A percentile compares a stretch with the other conserved stretches of the same genome.
Evolutionary conservation across 2,113 vertebrate species (phyloP).

Genomic region (Balaenoptera acutorostrata): DNA sequence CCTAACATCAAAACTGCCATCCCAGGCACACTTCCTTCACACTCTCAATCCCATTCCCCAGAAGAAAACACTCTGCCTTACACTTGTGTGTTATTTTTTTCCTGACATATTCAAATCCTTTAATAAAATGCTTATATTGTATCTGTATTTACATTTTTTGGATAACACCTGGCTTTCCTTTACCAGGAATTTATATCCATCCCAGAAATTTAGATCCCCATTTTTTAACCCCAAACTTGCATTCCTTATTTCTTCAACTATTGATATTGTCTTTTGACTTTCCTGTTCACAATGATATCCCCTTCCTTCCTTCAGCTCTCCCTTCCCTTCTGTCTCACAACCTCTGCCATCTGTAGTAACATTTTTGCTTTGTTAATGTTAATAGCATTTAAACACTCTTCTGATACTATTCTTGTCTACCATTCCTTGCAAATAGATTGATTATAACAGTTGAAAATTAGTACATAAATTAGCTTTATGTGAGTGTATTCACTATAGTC

Average conservation of each 20-base stretch:
- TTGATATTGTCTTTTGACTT: neutral
- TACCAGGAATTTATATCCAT: neutral
- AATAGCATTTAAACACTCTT: neutral
- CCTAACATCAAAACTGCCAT: neutral
- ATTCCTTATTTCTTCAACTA: neutral
- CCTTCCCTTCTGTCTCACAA: neutral
- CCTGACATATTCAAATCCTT: neutral
- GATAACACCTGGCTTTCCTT: neutral
- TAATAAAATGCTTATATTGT: neutral
- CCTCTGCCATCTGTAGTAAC: neutral
- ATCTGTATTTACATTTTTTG: neutral
- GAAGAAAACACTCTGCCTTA: neutral
- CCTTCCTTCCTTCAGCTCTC: neutral
- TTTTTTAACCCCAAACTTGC: neutral
- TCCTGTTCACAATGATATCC: neutral
- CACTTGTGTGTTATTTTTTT: neutral
- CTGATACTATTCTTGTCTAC: neutral
- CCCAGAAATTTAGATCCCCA: neutral
- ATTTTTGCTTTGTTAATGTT: neutral
- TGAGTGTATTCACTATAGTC: neutral
- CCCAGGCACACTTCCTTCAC: fast-evolving
- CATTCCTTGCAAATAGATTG: neutral
- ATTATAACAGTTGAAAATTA: neutral
- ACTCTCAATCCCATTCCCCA: neutral
- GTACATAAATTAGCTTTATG: neutral